phyloP scores from a whole-genome alignment of 2,113 vertebrate genomes.

The Campylomormyrus tamandua region DNA sequence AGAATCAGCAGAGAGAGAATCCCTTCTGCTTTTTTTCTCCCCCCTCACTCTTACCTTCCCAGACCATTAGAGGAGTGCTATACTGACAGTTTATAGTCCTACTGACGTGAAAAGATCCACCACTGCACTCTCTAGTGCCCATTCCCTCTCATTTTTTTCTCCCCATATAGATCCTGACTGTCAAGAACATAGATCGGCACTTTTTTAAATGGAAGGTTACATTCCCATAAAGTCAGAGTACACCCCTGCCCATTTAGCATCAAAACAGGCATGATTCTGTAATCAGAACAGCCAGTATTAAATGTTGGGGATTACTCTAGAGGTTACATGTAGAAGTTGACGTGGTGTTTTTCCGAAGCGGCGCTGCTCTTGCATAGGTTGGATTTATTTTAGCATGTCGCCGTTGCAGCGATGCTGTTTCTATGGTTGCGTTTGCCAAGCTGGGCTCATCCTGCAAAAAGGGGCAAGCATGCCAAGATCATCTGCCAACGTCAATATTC shows the following conservation, averaged over 20 bases:
- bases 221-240: background rate
- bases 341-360: background rate
- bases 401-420: background rate
- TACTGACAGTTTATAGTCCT: slow-evolving; percentile 32
- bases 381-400: background rate
- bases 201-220: slow-evolving; percentile 19
- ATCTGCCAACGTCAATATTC: too few relatives aligned
- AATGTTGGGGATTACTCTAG: background rate
- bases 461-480: too few relatives aligned
- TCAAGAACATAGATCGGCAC: slow-evolving; percentile 32
- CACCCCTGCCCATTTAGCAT: background rate
- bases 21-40: background rate
- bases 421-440: slow-evolving; percentile 29
- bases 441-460: slow-evolving; percentile 38
- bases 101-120: slow-evolving; percentile 30
- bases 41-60: slow-evolving; percentile 29
- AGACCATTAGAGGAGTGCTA: slow-evolving; percentile 36
- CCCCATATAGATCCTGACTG: slow-evolving; percentile 23
- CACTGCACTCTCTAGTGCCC: slow-evolving; percentile 30
- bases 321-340: background rate
- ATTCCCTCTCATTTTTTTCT: slow-evolving; percentile 29
- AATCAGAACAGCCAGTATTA: background rate
- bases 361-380: background rate
- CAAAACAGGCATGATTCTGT: background rate
- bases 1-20: slow-evolving; percentile 35